These are phyloP conservation scores for Boloria selene DNA, from an alignment of 2,888 invertebrate species.

Conservation along the genomic window DNA sequence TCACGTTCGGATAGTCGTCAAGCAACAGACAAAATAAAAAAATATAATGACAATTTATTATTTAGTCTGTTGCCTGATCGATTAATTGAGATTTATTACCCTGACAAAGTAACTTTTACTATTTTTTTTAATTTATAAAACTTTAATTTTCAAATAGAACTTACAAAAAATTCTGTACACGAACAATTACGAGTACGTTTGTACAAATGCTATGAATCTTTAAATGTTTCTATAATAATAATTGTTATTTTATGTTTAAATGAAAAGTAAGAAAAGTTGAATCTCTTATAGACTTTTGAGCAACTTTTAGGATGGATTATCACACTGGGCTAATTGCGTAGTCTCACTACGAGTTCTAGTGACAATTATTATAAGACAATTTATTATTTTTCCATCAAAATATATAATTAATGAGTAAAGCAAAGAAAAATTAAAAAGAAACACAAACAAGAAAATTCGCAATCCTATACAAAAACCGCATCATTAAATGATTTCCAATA, in stretches of 20 bases:
- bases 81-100: constrained; percentile 9
- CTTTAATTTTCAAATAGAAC: background rate
- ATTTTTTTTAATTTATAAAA: constrained; percentile 3
- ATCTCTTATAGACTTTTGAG: constrained; percentile 30
- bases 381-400: too few species aligned
- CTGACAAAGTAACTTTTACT: constrained; percentile 10
- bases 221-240: background rate
- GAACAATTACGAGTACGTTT: background rate
- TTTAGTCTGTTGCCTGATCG: background rate
- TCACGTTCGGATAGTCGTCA: background rate
- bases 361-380: too few species aligned
- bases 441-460: too few species aligned
- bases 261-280: background rate
- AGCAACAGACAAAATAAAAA: background rate
- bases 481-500: background rate
- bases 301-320: constrained; percentile 34
- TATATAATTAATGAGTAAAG: too few species aligned
- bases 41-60: background rate
- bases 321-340: constrained; percentile 33
- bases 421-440: too few species aligned
- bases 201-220: background rate
- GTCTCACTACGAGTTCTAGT: constrained; percentile 20
- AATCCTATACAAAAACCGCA: too few species aligned
- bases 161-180: background rate
- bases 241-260: background rate